A percentile compares a stretch with the other conserved stretches of the same genome.
phyloP scores from a whole-genome alignment of 1,140 invertebrate species.

The Drosophila albomicans region DNA sequence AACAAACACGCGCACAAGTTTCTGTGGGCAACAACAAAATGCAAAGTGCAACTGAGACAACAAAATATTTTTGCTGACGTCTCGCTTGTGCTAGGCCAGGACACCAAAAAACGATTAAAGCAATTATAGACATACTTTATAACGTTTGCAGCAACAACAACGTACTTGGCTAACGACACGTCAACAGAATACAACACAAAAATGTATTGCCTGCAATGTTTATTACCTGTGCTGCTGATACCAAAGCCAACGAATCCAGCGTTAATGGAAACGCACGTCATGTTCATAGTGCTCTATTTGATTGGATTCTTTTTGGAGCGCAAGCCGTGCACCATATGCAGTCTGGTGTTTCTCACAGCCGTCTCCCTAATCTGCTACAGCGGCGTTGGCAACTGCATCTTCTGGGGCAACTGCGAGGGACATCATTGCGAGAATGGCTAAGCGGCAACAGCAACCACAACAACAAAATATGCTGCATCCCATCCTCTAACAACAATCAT shows the following conservation, averaged over 20 bases:
- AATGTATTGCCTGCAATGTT: constrained; percentile 99
- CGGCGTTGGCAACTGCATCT: constrained; percentile 96
- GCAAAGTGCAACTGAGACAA: constrained; percentile 4
- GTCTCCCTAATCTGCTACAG: constrained; percentile 98
- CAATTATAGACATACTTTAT: constrained; percentile 59
- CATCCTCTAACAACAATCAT: too few relatives aligned
- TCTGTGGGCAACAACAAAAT: constrained; percentile 12
- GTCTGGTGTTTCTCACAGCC: constrained; percentile 95
- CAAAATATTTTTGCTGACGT: constrained; percentile 38
- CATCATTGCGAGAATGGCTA: constrained; percentile 90
- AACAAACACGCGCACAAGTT: neutral
- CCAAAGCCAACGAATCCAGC: constrained; percentile 98
- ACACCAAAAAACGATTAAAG: constrained; percentile 34
- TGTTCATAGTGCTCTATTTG: constrained; percentile 97
- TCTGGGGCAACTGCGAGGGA: constrained; percentile 94
- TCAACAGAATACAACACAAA: constrained; percentile 26
- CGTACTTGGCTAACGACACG: constrained; percentile 29
- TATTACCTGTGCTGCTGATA: constrained; percentile 98
- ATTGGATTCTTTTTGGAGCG: constrained; percentile 97
- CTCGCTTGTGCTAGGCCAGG: constrained; percentile 46
- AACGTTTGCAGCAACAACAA: constrained; percentile 39
- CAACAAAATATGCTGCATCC: neutral
- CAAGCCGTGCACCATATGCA: constrained; percentile 98
- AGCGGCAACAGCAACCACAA: neutral
- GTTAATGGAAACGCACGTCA: constrained; percentile 96